Evolutionary conservation across 2,888 invertebrate genomes (phyloP), one percentile per base, ranked within the genome.

Genomic region (Protonemura montana): DNA sequence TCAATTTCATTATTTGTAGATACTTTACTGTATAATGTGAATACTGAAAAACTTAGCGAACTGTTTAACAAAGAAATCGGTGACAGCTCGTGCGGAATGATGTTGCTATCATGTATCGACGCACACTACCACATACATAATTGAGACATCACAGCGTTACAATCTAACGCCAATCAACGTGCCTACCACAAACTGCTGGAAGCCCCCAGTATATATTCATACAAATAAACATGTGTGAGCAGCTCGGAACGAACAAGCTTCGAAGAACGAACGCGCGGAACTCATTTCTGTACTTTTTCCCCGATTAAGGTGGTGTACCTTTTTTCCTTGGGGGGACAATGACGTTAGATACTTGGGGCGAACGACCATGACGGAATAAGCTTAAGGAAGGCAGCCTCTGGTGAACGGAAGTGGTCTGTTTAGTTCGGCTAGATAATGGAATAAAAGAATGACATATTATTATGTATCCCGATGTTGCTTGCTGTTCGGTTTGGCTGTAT

Each of bases 331-430:
- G n/a, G n/a, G 59, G 59, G 59, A 59, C 59, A 59, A 59, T 59
- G 59, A 59, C 59, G 59, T 21, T 59, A 16, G 59, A 21, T 10
- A 21, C 3, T 16, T 59, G 59, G 21, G 59, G 59, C 59, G 59
- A 21, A 59, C 59, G 59, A 59, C 16, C 59, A 59, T 59, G 59
- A 59, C 59, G 59, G 59, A 59, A 21, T 10, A 59, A 21, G 59
- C 59, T 59, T 59, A 16, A 21, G 59, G 59, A n/a, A 59, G 28
- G 30, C 76, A 28, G 84, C 59, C 28, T 84, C 76, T 59, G 27
- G 42, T 10, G 42, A 81, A 7, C 84, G 84, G 84, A 84, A 84
- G 84, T 84, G 84, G 84, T 84, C 76, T 84, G 28, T 59, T 84
- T 84, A 27, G 84, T 84, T 84, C 84, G 59, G 76, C 84, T 59